phyloP scores from a whole-genome alignment of 30 jellyfish, hydroid and myxozoan species.

The Mastigias papua region DNA sequence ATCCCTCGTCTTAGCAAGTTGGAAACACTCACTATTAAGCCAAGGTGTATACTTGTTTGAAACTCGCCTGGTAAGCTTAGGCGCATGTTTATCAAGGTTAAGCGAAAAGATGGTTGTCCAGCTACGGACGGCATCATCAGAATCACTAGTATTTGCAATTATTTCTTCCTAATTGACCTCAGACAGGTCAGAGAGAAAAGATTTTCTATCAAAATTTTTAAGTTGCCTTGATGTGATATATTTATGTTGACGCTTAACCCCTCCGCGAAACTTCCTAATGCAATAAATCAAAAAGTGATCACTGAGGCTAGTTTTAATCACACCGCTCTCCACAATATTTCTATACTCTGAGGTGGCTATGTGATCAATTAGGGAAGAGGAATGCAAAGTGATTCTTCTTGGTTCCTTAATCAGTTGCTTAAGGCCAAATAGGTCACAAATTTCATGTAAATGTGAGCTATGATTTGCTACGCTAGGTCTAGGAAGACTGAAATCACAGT shows the following conservation, averaged over 20 bases:
- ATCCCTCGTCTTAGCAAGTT: too few species aligned
- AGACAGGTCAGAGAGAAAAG: constrained; percentile 36
- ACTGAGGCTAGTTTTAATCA: background rate
- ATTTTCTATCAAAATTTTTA: constrained; percentile 15
- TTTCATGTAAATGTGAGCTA: constrained; percentile 7
- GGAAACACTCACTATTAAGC: constrained; percentile 26
- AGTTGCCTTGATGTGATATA: constrained; percentile 39
- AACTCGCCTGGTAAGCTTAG: constrained; percentile 28
- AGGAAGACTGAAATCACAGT: constrained; percentile 12
- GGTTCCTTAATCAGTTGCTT: constrained; percentile 19
- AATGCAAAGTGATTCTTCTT: background rate
- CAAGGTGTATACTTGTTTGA: constrained; percentile 37
- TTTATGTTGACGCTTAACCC: constrained; percentile 45
- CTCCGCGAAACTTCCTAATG: constrained; percentile 17
- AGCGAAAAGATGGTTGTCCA: constrained; percentile 42
- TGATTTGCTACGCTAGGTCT: constrained; percentile 24
- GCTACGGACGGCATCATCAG: constrained; percentile 27
- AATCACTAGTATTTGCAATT: background rate
- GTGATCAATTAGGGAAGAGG: constrained; percentile 6
- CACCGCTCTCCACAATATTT: background rate
- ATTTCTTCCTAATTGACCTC: constrained; percentile 33
- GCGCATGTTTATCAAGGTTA: constrained; percentile 34
- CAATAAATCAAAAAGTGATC: constrained; percentile 5
- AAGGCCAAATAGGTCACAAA: too few species aligned
- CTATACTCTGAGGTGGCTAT: constrained; percentile 2